Conservation (phyloP, 2,113 vertebrate species). For the Talpa occidentalis region DNA sequence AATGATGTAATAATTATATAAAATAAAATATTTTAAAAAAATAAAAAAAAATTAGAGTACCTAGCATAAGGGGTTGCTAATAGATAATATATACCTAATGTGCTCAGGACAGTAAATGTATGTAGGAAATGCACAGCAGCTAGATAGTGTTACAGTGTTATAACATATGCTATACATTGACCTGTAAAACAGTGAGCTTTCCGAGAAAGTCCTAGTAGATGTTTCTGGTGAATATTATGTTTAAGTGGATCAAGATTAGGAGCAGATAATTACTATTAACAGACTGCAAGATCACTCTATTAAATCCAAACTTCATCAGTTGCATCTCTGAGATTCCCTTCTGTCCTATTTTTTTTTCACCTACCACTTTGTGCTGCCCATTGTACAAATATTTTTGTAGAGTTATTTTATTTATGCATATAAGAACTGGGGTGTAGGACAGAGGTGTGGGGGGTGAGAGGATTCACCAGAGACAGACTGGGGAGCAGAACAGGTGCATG, state of each 20-base stretch:
- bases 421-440: no score
- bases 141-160: background rate
- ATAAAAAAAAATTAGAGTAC: background rate
- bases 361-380: background rate
- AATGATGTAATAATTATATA: no score
- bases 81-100: background rate
- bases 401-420: no score
- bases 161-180: background rate
- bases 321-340: background rate
- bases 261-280: background rate
- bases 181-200: background rate
- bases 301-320: background rate
- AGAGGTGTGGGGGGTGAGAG: no score
- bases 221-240: background rate
- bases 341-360: background rate
- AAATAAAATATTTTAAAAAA: no score
- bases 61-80: background rate
- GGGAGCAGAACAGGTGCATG: no score
- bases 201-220: background rate
- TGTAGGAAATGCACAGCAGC: background rate
- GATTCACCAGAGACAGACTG: no score
- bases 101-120: background rate
- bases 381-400: background rate
- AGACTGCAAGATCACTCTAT: background rate
- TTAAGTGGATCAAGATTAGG: background rate